A percentile compares a stretch with the other conserved stretches of the same genome.
phyloP scores from a whole-genome alignment of 1,140 invertebrate species.

The Diachasmimorpha longicaudata region DNA sequence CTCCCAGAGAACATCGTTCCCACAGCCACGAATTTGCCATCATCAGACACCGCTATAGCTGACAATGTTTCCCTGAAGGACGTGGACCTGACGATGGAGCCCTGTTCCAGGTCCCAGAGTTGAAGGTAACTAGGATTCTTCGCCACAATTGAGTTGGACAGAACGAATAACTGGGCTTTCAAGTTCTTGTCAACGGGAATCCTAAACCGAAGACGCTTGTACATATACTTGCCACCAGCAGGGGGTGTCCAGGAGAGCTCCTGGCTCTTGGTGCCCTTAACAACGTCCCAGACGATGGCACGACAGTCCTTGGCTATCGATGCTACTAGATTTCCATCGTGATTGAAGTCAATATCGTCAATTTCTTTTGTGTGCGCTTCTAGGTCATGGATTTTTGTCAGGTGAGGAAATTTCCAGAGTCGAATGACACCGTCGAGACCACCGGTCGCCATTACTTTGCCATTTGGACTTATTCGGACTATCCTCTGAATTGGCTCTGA shows the following conservation, averaged over 20 bases:
- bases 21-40: slow-evolving; percentile 89
- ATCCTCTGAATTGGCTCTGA: slow-evolving; percentile 85
- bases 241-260: slow-evolving; percentile 78
- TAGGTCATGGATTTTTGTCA: slow-evolving; percentile 73
- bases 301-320: slow-evolving; percentile 89
- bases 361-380: slow-evolving; percentile 80
- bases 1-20: slow-evolving; percentile 92
- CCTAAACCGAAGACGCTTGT: slow-evolving; percentile 78
- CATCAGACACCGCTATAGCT: slow-evolving; percentile 85
- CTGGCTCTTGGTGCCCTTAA: slow-evolving; percentile 68
- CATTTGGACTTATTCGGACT: slow-evolving; percentile 78
- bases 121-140: slow-evolving; percentile 77
- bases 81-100: slow-evolving; percentile 64
- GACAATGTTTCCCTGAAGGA: slow-evolving; percentile 78
- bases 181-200: slow-evolving; percentile 57
- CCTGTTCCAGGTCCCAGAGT: slow-evolving; percentile 71
- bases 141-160: slow-evolving; percentile 79
- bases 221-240: slow-evolving; percentile 79
- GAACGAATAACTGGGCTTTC: slow-evolving; percentile 79
- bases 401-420: slow-evolving; percentile 87
- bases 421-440: slow-evolving; percentile 87
- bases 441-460: slow-evolving; percentile 85
- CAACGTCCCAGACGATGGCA: slow-evolving; percentile 79
- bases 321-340: slow-evolving; percentile 75
- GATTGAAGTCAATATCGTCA: slow-evolving; percentile 90